Evolutionary conservation across 2,113 vertebrate species (phyloP).

Genomic region (Phodopus roborovskii): DNA sequence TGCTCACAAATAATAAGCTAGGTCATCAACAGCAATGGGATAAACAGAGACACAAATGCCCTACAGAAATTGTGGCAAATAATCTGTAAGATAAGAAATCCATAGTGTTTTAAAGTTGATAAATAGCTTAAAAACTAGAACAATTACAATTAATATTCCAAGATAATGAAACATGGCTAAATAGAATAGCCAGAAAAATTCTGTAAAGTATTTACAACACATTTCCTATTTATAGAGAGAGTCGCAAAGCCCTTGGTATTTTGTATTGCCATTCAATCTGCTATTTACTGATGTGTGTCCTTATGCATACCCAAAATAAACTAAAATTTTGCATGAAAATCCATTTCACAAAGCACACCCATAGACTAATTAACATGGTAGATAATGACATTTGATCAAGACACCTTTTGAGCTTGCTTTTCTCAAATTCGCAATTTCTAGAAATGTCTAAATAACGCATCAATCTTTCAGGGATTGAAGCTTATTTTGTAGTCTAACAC

Average conservation of each 20-base stretch:
- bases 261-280: constrained; percentile 47
- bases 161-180: constrained; percentile 60
- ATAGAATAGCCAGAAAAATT: constrained; percentile 46
- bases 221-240: constrained; percentile 61
- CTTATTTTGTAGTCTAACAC: constrained; percentile 43
- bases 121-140: not conserved
- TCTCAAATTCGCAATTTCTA: constrained; percentile 35
- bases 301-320: constrained; percentile 77
- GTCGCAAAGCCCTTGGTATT: constrained; percentile 58
- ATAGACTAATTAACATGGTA: constrained; percentile 77
- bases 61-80: not conserved
- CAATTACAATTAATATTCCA: not conserved
- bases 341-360: constrained; percentile 71
- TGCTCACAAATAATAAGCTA: not conserved
- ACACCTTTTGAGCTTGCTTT: constrained; percentile 70
- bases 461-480: not conserved
- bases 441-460: constrained; percentile 36
- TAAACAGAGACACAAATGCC: not conserved
- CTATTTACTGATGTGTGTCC: constrained; percentile 72
- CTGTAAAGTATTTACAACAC: constrained; percentile 63
- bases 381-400: constrained; percentile 74
- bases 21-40: not conserved
- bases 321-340: constrained; percentile 71
- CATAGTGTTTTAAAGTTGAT: not conserved
- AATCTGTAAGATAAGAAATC: not conserved